Conservation (phyloP, 2,888 invertebrate genomes). For the Lochmaea capreae region DNA sequence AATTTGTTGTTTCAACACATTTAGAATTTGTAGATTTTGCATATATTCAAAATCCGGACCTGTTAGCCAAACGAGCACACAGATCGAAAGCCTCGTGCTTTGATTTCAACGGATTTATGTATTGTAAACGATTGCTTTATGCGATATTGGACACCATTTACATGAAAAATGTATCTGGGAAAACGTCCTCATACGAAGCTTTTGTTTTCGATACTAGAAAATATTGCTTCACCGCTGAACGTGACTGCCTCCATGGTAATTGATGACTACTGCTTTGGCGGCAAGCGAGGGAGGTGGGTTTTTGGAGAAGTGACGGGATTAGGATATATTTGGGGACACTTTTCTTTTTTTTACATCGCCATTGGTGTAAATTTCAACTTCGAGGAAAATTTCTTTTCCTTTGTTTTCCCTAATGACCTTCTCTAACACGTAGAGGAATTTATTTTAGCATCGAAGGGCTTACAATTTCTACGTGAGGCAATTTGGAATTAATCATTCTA, state of each 20-base stretch:
- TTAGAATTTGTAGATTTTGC: not conserved
- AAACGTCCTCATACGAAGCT: constrained; percentile 65
- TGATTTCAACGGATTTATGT: constrained; percentile 68
- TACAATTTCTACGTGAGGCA: not conserved
- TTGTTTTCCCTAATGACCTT: constrained; percentile 17
- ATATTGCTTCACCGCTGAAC: constrained; percentile 64
- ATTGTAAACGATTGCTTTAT: constrained; percentile 69
- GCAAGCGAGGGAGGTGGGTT: constrained; percentile 42
- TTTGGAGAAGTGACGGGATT: constrained; percentile 42
- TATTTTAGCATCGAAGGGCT: not conserved
- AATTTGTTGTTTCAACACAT: not conserved
- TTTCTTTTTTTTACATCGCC: constrained; percentile 40
- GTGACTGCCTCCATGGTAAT: constrained; percentile 65
- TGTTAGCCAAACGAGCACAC: constrained; percentile 61
- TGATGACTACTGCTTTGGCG: constrained; percentile 61
- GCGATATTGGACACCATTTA: constrained; percentile 68
- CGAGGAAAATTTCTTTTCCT: constrained; percentile 15
- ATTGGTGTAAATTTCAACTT: constrained; percentile 31
- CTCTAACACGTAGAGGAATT: not conserved
- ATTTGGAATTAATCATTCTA: not conserved
- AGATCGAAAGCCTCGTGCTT: constrained; percentile 62
- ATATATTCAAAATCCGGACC: constrained; percentile 39
- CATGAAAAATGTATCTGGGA: constrained; percentile 68
- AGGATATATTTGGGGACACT: constrained; percentile 44
- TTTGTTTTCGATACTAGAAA: constrained; percentile 67